Percentiles rank a stretch among this genome's conserved stretches.
Conservation (phyloP, 2,113 vertebrate genomes). For the Aldabrachelys gigantea region DNA sequence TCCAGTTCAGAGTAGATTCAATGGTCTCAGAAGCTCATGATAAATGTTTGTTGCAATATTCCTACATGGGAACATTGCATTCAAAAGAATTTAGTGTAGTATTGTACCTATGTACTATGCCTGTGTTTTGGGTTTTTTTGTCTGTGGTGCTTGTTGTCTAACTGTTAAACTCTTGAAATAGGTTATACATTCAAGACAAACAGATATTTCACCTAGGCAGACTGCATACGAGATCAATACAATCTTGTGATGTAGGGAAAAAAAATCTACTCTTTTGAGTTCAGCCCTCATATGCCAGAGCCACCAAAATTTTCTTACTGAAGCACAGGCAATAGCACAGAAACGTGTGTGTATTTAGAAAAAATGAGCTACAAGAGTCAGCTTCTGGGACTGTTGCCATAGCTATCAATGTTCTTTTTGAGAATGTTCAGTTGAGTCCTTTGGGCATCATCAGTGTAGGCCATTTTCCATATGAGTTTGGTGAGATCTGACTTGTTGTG, state of each 20-base stretch:
- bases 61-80: constrained; percentile 52
- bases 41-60: constrained; percentile 65
- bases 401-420: neutral
- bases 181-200: neutral
- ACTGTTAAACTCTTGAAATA: constrained; percentile 12
- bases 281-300: neutral
- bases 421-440: neutral
- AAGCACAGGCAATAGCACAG: neutral
- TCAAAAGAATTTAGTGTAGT: constrained; percentile 46
- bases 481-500: neutral
- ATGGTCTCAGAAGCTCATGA: constrained; percentile 56
- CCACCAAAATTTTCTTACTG: neutral
- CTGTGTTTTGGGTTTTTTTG: neutral
- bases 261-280: neutral
- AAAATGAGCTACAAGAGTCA: neutral
- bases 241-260: constrained; percentile 21
- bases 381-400: neutral
- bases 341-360: neutral
- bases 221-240: neutral
- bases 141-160: neutral
- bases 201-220: neutral
- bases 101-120: neutral
- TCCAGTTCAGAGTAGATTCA: constrained; percentile 16
- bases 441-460: neutral
- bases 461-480: neutral